Conservation (phyloP, 2,888 invertebrate genomes). For the Andrena praecox region DNA sequence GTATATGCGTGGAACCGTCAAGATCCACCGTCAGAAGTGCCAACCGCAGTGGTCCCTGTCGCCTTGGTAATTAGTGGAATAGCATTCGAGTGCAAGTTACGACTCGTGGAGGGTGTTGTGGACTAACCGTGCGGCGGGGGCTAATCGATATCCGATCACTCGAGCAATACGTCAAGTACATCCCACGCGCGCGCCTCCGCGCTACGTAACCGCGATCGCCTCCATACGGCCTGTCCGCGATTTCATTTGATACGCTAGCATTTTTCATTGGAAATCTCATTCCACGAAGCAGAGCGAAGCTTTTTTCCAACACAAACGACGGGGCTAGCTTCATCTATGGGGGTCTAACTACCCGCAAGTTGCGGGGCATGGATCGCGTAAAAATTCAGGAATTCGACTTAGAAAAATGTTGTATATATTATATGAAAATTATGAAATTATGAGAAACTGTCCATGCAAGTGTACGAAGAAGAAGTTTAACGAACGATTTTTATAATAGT, state of each 20-base stretch:
- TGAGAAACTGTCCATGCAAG: too few relatives aligned
- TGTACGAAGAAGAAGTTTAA: too few relatives aligned
- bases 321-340: neutral
- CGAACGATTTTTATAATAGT: too few relatives aligned
- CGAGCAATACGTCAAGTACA: constrained; percentile 83
- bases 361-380: too few relatives aligned
- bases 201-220: constrained; percentile 44
- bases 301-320: neutral
- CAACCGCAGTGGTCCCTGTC: constrained; percentile 75
- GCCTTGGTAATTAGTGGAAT: constrained; percentile 81
- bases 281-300: neutral
- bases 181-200: constrained; percentile 74
- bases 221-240: constrained; percentile 27
- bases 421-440: too few relatives aligned
- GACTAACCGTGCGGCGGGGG: constrained; percentile 68
- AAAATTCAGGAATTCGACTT: too few relatives aligned
- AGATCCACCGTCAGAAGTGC: constrained; percentile 75
- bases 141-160: constrained; percentile 83
- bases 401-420: too few relatives aligned
- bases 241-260: constrained; percentile 13
- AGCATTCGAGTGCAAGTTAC: constrained; percentile 81
- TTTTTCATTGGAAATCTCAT: constrained; percentile 22
- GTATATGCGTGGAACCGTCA: constrained; percentile 71
- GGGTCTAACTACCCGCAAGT: too few relatives aligned
- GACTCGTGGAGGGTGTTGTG: constrained; percentile 76